Base-by-base conservation (phyloP, 2,888 invertebrate genomes). In the Aplocera efformata region DNA sequence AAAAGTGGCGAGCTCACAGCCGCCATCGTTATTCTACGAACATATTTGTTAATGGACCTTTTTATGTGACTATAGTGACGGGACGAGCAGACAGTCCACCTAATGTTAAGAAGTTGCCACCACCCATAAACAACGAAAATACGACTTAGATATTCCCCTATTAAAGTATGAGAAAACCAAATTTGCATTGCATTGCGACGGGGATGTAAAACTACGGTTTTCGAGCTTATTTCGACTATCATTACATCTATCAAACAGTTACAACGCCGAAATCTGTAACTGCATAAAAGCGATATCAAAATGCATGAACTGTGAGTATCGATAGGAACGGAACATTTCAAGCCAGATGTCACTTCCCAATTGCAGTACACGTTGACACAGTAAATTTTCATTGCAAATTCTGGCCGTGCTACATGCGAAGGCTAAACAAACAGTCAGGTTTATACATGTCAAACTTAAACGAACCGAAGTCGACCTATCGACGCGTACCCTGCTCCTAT, bases 381-480 rank as follows among this genome's bases (percentile, higher is more conserved):
- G 74, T 74, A 76, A 77, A 84, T 83, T 83, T 82, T 83, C 82
- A 82, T 84, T 81, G 81, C 82, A 83, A 82, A 83, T 83, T 84
- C 83, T 68, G 75, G 68, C 71, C 76, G 83, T 79, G 67, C 74
- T 65, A 66, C 71, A 72, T 63, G 69, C 67, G 67, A 65, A 67
- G 63, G 59, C 65, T 78, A 62, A 64, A 74, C 83, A 85, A 82
- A 84, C 79, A 81, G 67, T 65, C 73, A 70, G 72, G 77, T 82
- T n/a, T 81, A 83, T 82, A 76, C 77, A 81, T 79, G 80, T 82
- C 82, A 79, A 81, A 82, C 84, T 84, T 85, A 82, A 86, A 86
- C 86, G 86, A 86, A 86, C 85, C 84, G 85, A 79, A 79, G 73
- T 77, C 77, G 72, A 75, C 70, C 70, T 67, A 63, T 67, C 64